A percentile compares a stretch with the other conserved stretches of the same genome.
These are phyloP conservation scores for Chrysaora quinquecirrha DNA, from an alignment of 30 jellyfish, hydroid and myxozoan genomes.

Conservation along the genomic window DNA sequence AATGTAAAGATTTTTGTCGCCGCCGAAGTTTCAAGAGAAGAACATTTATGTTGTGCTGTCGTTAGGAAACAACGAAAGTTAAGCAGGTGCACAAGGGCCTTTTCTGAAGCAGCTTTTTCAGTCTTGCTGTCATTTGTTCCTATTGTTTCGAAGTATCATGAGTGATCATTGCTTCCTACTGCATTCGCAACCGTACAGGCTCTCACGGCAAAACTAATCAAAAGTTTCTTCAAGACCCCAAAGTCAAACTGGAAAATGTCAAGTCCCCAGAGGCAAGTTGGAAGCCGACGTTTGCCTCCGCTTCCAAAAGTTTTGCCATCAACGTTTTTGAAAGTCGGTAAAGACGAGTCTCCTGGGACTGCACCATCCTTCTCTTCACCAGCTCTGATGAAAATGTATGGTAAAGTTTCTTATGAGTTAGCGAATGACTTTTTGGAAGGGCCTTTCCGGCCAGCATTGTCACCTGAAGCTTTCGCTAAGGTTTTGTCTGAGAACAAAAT, in stretches of 20 bases:
- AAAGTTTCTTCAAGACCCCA: not conserved
- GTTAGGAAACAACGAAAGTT: not conserved
- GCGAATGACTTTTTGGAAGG: constrained; percentile 69
- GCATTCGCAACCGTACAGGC: no score
- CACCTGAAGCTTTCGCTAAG: constrained; percentile 57
- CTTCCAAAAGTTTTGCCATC: constrained; percentile 61
- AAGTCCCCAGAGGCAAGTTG: constrained; percentile 87
- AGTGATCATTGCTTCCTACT: no score
- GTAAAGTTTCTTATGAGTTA: constrained; percentile 42
- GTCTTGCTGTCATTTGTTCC: no score
- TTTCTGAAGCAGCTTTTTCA: no score
- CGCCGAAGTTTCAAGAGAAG: no score
- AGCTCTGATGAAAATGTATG: constrained; percentile 15
- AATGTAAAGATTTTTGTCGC: no score
- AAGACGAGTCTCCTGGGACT: constrained; percentile 6
- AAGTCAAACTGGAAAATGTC: constrained; percentile 45
- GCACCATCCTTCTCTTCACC: constrained; percentile 27
- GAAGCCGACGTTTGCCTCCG: constrained; percentile 90
- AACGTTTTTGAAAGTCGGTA: constrained; percentile 39
- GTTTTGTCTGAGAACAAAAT: not conserved
- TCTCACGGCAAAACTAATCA: no score
- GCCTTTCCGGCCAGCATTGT: constrained; percentile 74
- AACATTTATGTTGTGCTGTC: no score
- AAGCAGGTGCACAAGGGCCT: not conserved
- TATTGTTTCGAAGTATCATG: no score